Conservation (phyloP, 2,888 invertebrate species). For the Pammene aurita region DNA sequence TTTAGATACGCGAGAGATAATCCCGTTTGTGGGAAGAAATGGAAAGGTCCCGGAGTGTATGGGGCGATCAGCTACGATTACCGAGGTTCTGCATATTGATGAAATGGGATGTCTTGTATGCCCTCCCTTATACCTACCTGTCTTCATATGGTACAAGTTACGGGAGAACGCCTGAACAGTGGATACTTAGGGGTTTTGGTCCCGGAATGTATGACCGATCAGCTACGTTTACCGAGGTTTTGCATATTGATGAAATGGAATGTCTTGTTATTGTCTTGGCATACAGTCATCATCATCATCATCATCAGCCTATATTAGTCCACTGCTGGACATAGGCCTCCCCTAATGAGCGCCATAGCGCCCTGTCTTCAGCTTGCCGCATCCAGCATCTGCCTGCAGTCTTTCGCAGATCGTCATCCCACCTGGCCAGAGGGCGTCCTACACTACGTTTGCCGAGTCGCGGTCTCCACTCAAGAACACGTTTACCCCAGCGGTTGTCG, state of each 20-base stretch:
- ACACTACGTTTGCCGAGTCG: too few relatives aligned
- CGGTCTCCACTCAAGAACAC: too few relatives aligned
- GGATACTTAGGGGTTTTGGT: not conserved
- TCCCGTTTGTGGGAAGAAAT: slow-evolving; percentile 35
- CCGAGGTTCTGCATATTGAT: slow-evolving; percentile 43
- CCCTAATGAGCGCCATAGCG: too few relatives aligned
- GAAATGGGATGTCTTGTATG: slow-evolving; percentile 36
- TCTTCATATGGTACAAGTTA: not conserved
- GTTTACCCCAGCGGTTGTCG: too few relatives aligned
- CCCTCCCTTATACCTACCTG: slow-evolving; percentile 11
- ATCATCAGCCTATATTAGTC: too few relatives aligned
- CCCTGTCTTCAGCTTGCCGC: too few relatives aligned
- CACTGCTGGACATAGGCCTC: too few relatives aligned
- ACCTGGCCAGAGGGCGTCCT: too few relatives aligned
- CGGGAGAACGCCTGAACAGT: not conserved
- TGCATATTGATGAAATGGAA: slow-evolving; percentile 44
- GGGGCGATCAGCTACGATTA: slow-evolving; percentile 42
- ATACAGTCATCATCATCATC: too few relatives aligned
- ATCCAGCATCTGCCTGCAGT: too few relatives aligned
- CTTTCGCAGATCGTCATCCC: too few relatives aligned
- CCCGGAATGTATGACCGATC: slow-evolving; percentile 36
- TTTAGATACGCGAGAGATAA: slow-evolving; percentile 30
- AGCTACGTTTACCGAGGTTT: slow-evolving; percentile 39
- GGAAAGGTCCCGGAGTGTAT: slow-evolving; percentile 41
- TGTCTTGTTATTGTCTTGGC: too few relatives aligned